Conservation (phyloP, 1,140 invertebrate species). For the Cryptotermes secundus region DNA sequence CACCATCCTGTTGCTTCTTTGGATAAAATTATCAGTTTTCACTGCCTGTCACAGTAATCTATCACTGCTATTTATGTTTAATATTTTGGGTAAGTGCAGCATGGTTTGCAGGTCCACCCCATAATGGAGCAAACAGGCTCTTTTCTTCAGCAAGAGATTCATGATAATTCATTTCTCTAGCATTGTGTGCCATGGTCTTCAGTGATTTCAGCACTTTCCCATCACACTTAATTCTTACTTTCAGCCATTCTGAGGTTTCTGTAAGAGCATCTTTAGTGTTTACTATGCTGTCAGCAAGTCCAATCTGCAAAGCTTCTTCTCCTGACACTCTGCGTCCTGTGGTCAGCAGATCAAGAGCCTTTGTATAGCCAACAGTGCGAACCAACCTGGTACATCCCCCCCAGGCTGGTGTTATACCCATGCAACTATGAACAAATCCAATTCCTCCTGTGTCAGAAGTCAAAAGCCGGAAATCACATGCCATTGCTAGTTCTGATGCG, state of each 20-base stretch:
- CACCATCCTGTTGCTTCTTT: too few relatives aligned
- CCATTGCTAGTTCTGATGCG: conserved; percentile 58
- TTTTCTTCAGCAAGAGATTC: conserved; percentile 48
- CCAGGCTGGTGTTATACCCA: conserved; percentile 61
- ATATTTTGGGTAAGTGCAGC: conserved; percentile 45
- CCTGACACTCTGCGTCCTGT: conserved; percentile 47
- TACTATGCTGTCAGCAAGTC: conserved; percentile 43
- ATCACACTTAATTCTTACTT: conserved; percentile 41
- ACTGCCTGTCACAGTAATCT: too few relatives aligned
- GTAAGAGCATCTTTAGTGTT: conserved; percentile 36
- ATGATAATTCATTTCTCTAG: conserved; percentile 33
- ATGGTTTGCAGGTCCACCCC: conserved; percentile 51
- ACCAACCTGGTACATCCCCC: conserved; percentile 54
- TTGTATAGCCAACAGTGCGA: not conserved
- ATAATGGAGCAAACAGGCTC: conserved; percentile 49
- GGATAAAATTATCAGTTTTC: too few relatives aligned
- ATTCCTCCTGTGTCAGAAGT: conserved; percentile 47
- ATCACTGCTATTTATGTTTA: conserved; percentile 41
- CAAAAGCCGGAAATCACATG: conserved; percentile 59
- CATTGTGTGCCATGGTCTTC: conserved; percentile 48
- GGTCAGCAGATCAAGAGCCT: conserved; percentile 51
- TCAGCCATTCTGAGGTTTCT: conserved; percentile 47
- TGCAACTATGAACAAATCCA: conserved; percentile 58
- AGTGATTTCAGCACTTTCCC: conserved; percentile 45
- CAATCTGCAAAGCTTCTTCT: conserved; percentile 47